Evolutionary conservation across 2,888 invertebrate genomes (phyloP), one percentile per base, ranked within the genome.

Genomic region (Elmis aenea): DNA sequence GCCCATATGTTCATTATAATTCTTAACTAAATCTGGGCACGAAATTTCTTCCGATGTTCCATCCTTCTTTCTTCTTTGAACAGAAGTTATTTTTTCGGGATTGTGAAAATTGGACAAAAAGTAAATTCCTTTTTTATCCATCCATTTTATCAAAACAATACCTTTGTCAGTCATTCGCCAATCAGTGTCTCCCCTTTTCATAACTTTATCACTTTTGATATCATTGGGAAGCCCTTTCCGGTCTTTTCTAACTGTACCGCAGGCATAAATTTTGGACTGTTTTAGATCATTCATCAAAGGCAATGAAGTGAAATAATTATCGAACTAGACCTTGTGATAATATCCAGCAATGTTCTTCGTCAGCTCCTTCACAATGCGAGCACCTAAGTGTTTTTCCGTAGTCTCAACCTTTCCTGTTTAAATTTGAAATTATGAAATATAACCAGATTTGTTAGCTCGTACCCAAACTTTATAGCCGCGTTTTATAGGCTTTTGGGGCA

Each of bases 331-430:
- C 12, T 42, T 40, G 35, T 48, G 46, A 18, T 42, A 26, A 26
- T 43, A 35, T 24, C 35, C 35, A 11, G 20, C 27, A n/a, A 45
- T 14, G 2, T 11, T 10, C 9, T 26, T 15, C 3, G 42, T 42
- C 20, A 45, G 18, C 23, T 43, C 39, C 21, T 13, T 35, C 2
- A 46, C 39, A 13, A 48, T 42, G 11, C 42, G 12, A 12, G 21
- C 3, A n/a, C 42, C 37, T 15, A 46, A 23, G 14, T 40, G 9
- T 57, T 42, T 61, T 61, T 41, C 38, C 4, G 15, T 31, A 26
- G 29, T 42, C 40, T 30, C 15, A 2, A 33, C 58, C 46, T 66
- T 67, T 3, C 58, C 55, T 5, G 46, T 52, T 25, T 55, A 55
- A 8, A 57, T 48, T 13, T 57, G 45, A 48, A 61, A 59, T 24